Conservation (phyloP, 2,888 invertebrate species). For the Bembecia ichneumoniformis region DNA sequence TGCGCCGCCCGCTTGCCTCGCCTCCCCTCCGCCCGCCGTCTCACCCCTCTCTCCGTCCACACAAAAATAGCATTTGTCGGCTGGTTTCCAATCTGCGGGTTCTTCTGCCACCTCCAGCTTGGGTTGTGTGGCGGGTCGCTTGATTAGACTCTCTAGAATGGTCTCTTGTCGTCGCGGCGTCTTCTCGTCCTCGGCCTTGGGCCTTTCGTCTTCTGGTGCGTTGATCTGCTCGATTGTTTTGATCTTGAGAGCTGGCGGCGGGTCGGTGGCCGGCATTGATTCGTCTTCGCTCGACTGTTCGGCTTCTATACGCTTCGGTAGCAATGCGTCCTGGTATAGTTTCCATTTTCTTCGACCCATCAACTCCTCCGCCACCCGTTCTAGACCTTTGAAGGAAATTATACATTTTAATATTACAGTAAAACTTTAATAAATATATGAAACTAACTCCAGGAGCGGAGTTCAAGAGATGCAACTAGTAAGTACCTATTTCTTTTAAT, state of each 20-base stretch:
- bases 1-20: constrained; percentile 20
- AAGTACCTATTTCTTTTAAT: no score
- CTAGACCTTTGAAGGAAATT: constrained; percentile 80
- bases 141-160: constrained; percentile 68
- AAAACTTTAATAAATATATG: neutral
- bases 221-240: constrained; percentile 70
- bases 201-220: constrained; percentile 46
- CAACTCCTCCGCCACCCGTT: constrained; percentile 96
- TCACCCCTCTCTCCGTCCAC: constrained; percentile 58
- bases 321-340: constrained; percentile 87
- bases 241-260: constrained; percentile 63
- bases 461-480: neutral
- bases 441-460: constrained; percentile 4
- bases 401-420: neutral
- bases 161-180: constrained; percentile 55
- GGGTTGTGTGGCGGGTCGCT: constrained; percentile 60
- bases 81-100: constrained; percentile 84
- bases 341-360: constrained; percentile 98
- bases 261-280: constrained; percentile 61
- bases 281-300: constrained; percentile 60
- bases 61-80: constrained; percentile 89
- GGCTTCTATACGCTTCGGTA: constrained; percentile 57
- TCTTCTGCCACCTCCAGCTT: constrained; percentile 54
- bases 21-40: constrained; percentile 22
- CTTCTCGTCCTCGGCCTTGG: constrained; percentile 14